phyloP scores from a whole-genome alignment of 1,140 invertebrate species.

The Drosophila subobscura region DNA sequence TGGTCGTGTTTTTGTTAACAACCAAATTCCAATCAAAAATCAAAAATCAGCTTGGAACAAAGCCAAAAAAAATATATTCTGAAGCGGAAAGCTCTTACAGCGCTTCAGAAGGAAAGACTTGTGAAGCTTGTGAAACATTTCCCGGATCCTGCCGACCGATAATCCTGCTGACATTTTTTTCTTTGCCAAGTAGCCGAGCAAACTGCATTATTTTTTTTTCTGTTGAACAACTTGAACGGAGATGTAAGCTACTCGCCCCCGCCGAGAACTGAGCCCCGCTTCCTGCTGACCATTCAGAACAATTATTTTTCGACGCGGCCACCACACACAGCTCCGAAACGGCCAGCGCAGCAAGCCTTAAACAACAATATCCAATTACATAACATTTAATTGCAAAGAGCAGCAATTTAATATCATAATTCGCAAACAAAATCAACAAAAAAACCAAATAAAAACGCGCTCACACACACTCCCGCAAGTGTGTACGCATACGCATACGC shows the following conservation, averaged over 20 bases:
- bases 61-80: conserved; percentile 17
- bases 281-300: conserved; percentile 51
- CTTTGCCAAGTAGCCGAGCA: neutral
- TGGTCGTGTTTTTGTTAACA: conserved; percentile 78
- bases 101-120: too few species aligned
- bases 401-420: conserved; percentile 47
- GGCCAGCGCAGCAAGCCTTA: neutral
- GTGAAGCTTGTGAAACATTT: conserved; percentile 15
- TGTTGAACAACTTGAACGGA: conserved; percentile 53
- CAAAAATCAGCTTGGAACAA: conserved; percentile 7
- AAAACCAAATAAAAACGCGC: conserved; percentile 28
- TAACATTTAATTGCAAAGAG: conserved; percentile 44
- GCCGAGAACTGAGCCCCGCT: conserved; percentile 49
- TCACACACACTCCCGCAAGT: conserved; percentile 19
- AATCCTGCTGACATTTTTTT: conserved; percentile 31
- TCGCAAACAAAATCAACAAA: conserved; percentile 30
- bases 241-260: conserved; percentile 82
- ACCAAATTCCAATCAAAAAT: conserved; percentile 18
- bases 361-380: conserved; percentile 40
- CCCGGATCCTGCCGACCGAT: neutral
- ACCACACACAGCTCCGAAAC: conserved; percentile 23
- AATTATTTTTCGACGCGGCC: neutral
- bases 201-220: conserved; percentile 20
- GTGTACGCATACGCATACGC: too few species aligned
- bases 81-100: conserved; percentile 8